Evolutionary conservation across 2,888 invertebrate genomes (phyloP), one percentile per base, ranked within the genome.

Genomic region (Apamea epomidion): DNA sequence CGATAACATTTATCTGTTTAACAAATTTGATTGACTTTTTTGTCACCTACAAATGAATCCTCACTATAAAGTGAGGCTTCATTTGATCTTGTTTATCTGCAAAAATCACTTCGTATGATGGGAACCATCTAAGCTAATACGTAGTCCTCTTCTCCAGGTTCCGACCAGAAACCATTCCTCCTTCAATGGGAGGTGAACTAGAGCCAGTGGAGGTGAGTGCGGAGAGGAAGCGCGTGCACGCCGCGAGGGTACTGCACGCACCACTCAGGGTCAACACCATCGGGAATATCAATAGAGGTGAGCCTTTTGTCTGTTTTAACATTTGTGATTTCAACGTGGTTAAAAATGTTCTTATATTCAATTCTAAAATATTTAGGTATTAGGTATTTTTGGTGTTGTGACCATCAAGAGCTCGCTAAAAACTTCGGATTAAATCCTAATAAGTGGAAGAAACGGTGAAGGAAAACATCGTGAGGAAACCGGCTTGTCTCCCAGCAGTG

Each of bases 211-310:
- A 95, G 60, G 94, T 95, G 82, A 88, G 91, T 5, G 93, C 91
- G 8, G 96, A 96, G 89, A 97, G 97, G 82, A 90, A 93, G 80
- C 91, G 95, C 8, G 95, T 98, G 69, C 97, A 97, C 75, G 91
- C 96, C 12, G 95, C 98, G 0, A 82, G 89, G 14, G 82, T 86
- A 5, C 69, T 51, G 4, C 84, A 87, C 65, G 73, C 89, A 78
- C 93, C 93, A 14, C 91, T 94, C 67, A 87, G 93, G 0, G 90
- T 95, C 72, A 91, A 91, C 77, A 96, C 96, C 45, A 94, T 96
- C 77, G 95, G 95, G 32, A 95, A 95, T 72, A 95, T 96, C 54
- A 96, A 96, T 82, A 95, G 95, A 87, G 96, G 96, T 95, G 64
- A 70, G 75, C 21, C 32, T 65, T 64, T 32, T 21, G 32, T 64